phyloP scores from a whole-genome alignment of 2,888 invertebrate genomes.

The Papilio elwesi region DNA sequence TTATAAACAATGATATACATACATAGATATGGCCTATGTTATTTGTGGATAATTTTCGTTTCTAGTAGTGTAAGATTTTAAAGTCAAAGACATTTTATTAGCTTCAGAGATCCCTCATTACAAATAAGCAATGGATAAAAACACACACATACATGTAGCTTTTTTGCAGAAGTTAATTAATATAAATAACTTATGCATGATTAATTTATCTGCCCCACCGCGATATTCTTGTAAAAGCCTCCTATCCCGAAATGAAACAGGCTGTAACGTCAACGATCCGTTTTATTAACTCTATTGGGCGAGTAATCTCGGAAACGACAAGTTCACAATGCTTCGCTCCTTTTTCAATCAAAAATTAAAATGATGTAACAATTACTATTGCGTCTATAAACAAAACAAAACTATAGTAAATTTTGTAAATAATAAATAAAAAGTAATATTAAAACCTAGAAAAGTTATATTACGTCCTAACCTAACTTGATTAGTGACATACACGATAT shows the following conservation, averaged over 20 bases:
- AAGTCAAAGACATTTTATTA: no score
- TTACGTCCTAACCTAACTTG: no score
- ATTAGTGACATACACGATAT: no score
- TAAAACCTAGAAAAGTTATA: no score
- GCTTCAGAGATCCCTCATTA: no score
- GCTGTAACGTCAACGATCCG: not conserved
- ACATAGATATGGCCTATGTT: no score
- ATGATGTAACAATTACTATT: not conserved
- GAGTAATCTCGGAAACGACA: constrained; percentile 13
- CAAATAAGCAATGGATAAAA: no score
- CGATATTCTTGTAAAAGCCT: constrained; percentile 2
- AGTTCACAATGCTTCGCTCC: not conserved
- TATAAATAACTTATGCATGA: not conserved
- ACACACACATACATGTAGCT: not conserved
- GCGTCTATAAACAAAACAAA: not conserved
- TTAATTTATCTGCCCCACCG: constrained; percentile 8
- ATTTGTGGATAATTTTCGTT: no score
- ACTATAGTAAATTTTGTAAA: no score
- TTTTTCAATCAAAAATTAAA: constrained; percentile 8
- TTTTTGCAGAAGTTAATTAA: constrained; percentile 3
- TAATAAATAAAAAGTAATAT: no score
- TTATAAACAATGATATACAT: no score
- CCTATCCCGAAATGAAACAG: constrained; percentile 16
- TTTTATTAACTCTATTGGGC: constrained; percentile 12
- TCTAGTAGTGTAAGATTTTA: no score